phyloP scores from a whole-genome alignment of 2,888 invertebrate species.

The Melipona bicolor region DNA sequence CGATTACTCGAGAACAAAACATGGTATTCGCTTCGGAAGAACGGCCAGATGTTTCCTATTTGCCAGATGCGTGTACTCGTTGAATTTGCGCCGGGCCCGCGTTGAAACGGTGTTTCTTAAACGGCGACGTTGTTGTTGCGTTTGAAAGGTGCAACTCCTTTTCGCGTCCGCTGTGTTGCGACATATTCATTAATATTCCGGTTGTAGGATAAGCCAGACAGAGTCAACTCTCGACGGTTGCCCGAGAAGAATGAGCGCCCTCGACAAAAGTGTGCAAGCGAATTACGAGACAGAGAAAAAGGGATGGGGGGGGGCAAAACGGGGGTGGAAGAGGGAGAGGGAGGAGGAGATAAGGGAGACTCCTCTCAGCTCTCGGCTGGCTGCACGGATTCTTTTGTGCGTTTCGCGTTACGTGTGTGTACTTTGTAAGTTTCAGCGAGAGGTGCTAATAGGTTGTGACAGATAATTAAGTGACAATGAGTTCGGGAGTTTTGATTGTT shows the following conservation, averaged over 20 bases:
- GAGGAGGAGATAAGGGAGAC: slow-evolving; percentile 6
- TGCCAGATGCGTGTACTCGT: neutral
- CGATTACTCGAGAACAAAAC: no score
- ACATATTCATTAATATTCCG: slow-evolving; percentile 55
- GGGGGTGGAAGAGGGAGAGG: neutral
- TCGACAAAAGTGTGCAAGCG: slow-evolving; percentile 54
- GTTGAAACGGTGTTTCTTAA: slow-evolving; percentile 20
- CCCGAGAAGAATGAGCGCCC: slow-evolving; percentile 48
- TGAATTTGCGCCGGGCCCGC: neutral
- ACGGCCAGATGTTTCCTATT: no score
- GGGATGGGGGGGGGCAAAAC: no score
- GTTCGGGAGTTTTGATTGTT: slow-evolving; percentile 32
- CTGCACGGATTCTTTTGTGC: slow-evolving; percentile 20
- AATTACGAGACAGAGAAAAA: slow-evolving; percentile 46
- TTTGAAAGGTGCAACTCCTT: slow-evolving; percentile 30
- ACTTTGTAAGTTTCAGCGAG: slow-evolving; percentile 21
- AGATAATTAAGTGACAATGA: slow-evolving; percentile 40
- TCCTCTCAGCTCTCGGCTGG: slow-evolving; percentile 14
- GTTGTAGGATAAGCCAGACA: slow-evolving; percentile 55
- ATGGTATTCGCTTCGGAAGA: no score
- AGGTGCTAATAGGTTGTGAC: slow-evolving; percentile 30
- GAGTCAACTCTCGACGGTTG: slow-evolving; percentile 59
- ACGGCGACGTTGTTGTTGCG: slow-evolving; percentile 14
- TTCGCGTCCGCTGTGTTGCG: slow-evolving; percentile 16
- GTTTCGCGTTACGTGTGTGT: slow-evolving; percentile 21